Percentiles rank a stretch among this genome's conserved stretches.
Conservation (phyloP, 2,113 vertebrate species). For the Sinocyclocheilus grahami region DNA sequence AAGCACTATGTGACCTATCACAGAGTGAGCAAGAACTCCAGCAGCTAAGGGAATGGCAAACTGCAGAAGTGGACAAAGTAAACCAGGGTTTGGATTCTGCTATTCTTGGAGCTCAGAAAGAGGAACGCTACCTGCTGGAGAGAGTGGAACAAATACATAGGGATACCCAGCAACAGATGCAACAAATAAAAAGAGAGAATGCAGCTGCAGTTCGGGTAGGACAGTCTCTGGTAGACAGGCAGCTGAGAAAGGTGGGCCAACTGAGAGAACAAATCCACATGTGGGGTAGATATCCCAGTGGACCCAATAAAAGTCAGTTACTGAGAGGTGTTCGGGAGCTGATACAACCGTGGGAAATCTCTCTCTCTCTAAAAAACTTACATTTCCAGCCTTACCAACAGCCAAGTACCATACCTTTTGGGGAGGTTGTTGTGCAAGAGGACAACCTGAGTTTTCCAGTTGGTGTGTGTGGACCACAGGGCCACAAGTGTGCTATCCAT, state of each 20-base stretch:
- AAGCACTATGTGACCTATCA: conserved; percentile 70
- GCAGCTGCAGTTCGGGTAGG: conserved; percentile 68
- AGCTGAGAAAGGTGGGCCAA: conserved; percentile 67
- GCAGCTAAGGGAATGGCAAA: conserved; percentile 67
- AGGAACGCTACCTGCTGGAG: conserved; percentile 72
- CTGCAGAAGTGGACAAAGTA: conserved; percentile 68
- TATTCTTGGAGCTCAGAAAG: conserved; percentile 67
- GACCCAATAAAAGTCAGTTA: conserved; percentile 71
- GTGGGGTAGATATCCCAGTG: conserved; percentile 64
- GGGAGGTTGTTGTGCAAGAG: conserved; percentile 69
- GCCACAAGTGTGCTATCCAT: conserved; percentile 72
- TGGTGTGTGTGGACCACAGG: conserved; percentile 67
- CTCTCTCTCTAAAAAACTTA: conserved; percentile 73
- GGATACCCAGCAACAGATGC: conserved; percentile 67
- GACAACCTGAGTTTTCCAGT: conserved; percentile 70
- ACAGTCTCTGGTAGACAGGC: conserved; percentile 71
- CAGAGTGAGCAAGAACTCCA: conserved; percentile 68
- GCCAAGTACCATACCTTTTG: conserved; percentile 60
- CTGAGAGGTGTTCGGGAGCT: conserved; percentile 69
- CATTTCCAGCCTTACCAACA: conserved; percentile 60
- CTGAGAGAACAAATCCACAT: conserved; percentile 73
- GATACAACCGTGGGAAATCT: conserved; percentile 73
- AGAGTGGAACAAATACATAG: conserved; percentile 72
- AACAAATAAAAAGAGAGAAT: conserved; percentile 74
- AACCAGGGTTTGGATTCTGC: conserved; percentile 71